Base-by-base conservation (phyloP, 2,888 invertebrate genomes). In the Mamestra brassicae region DNA sequence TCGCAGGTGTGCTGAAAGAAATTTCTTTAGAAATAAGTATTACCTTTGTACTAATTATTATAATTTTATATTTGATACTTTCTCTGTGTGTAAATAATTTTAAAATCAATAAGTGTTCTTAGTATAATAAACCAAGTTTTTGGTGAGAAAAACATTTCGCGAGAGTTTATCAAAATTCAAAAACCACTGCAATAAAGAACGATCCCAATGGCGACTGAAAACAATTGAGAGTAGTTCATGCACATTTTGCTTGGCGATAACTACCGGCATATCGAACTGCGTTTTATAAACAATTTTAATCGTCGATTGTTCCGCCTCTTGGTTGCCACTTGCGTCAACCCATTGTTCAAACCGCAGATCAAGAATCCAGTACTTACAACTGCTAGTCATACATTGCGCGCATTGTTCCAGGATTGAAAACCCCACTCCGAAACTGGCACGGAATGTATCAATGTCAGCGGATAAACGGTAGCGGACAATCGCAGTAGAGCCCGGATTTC, bases 241-340 rank as follows among this genome's bases (percentile, higher is more conserved):
- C 85, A 87, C 81, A 83, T 86, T 87, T 78, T 79, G 78, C 80
- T 81, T 77, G 79, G 83, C 92, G 93, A 93, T 93, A 92, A 92
- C 91, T 89, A 86, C 89, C 81, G 82, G 87, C 90, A 89, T 93
- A 94, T 94, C 93, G 92, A 89, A 88, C 87, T 85, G 87, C 91
- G 90, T 92, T 94, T 94, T 92, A 94, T 94, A 95, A 95, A 95
- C 95, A 95, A 90, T 92, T 94, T 94, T 94, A 94, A 94, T 94
- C 92, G 92, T 78, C 92, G 92, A 96, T 96, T 96, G 96, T 96
- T 95, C 92, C 91, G 92, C 89, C 90, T 91, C 90, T 90, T 90
- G 88, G 91, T 89, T 88, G 90, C 91, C 90, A 90, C 90, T 92
- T 92, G 91, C 93, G 91, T 92, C 92, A 91, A 88, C 77, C 92